Percentiles rank a stretch among this genome's conserved stretches.
These are phyloP conservation scores for Penaeus monodon DNA, from an alignment of 2,888 invertebrate genomes.

Conservation along the genomic window DNA sequence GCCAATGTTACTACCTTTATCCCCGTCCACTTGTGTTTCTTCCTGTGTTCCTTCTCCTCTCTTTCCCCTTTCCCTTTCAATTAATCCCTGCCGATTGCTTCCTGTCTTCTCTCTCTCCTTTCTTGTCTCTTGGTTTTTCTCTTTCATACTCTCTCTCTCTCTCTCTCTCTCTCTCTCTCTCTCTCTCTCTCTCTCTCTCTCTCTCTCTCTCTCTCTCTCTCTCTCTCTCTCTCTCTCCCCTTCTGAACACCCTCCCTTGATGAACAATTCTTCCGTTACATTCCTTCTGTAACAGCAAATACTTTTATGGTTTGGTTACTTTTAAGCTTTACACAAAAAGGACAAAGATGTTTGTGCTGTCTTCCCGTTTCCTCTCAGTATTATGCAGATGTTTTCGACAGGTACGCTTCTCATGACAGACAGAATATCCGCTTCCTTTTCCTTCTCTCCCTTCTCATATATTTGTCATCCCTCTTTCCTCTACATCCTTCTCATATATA, in stretches of 20 bases:
- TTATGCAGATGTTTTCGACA: too few species aligned
- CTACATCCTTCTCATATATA: too few species aligned
- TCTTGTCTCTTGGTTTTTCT: not conserved
- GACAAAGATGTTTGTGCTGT: too few species aligned
- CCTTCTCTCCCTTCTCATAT: too few species aligned
- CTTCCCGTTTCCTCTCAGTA: too few species aligned
- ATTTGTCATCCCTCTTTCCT: too few species aligned
- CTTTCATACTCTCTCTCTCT: not conserved
- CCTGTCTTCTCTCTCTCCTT: not conserved
- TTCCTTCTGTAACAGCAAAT: too few species aligned
- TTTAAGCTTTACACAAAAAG: too few species aligned
- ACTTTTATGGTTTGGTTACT: too few species aligned
- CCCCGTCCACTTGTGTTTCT: not conserved
- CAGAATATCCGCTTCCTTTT: too few species aligned
- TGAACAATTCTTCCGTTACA: too few species aligned
- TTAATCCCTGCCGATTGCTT: not conserved
- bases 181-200: constrained; percentile 16
- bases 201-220: constrained; percentile 19
- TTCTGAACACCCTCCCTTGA: not conserved
- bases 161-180: not conserved
- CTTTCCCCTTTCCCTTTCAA: not conserved
- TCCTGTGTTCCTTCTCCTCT: not conserved
- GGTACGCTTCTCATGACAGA: too few species aligned
- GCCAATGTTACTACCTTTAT: not conserved
- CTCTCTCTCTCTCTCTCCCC: not conserved